Base-by-base conservation (phyloP, 1,140 invertebrate genomes). In the Chironomus striatipennis region DNA sequence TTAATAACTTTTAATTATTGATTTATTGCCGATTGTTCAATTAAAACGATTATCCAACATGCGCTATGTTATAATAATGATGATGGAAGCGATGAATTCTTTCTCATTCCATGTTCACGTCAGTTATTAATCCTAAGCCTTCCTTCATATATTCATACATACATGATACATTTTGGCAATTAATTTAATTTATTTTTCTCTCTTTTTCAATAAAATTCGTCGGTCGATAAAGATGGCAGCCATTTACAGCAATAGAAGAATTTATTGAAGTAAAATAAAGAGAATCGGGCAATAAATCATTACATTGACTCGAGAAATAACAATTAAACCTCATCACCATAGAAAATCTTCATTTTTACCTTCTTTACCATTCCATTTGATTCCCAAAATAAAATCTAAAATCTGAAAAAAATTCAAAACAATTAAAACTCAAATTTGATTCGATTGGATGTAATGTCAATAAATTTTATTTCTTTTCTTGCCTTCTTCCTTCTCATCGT, bases 1-100 rank as follows among this genome's bases (percentile, higher is more conserved):
- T 34, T 34, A 57, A 57, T 12, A 57, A n/a, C 65, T 70, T 70
- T 70, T 18, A 70, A 70, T 70, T 21, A 70, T 70, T 70, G 65
- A 70, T 70, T 70, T 70, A 70, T 70, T 18, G 20, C 18, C 65
- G 65, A 70, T 70, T 70, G 65, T 70, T 70, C 65, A 70, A 70
- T 70, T 70, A 70, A 70, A 70, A 70, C 65, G 65, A 70, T 70
- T 70, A 70, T 70, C 65, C 43, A 15, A 47, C 8, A 10, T 15
- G 43, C 15, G 43, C 43, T 47, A 15, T 57, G 47, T 15, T 47
- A 2, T 47, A n/a, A 12, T 57, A n/a, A 57, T 57, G 47, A 57
- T 57, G 47, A 57, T 57, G 47, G 47, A 57, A 57, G 47, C 47
- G 47, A n/a, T 57, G 47, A 57, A 57, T 57, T n/a, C n/a, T 57